These are phyloP conservation scores for Pantala flavescens DNA, from an alignment of 1,140 invertebrate genomes.

Conservation along the genomic window DNA sequence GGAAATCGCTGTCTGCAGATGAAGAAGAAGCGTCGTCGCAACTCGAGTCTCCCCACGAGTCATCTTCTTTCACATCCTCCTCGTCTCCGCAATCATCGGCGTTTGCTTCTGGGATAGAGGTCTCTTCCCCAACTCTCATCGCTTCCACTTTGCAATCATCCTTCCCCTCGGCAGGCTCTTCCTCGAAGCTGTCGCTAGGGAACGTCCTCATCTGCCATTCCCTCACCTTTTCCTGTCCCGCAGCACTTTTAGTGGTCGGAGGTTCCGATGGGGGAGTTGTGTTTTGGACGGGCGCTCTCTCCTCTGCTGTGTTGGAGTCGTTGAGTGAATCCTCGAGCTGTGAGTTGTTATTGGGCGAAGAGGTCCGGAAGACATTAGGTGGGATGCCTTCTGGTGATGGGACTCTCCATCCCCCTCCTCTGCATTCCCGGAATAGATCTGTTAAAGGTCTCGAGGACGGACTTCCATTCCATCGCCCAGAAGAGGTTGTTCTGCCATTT, in stretches of 20 bases:
- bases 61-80: not conserved
- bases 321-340: no score
- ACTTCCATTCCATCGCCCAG: not conserved
- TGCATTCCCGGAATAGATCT: not conserved
- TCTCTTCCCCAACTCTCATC: not conserved
- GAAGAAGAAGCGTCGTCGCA: not conserved
- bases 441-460: not conserved
- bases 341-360: no score
- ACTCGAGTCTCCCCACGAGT: not conserved
- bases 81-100: not conserved
- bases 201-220: not conserved
- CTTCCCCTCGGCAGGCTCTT: not conserved
- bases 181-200: not conserved
- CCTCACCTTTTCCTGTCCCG: not conserved
- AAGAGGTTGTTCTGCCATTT: not conserved
- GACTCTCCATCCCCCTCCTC: not conserved
- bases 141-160: no score
- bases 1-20: not conserved
- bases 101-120: not conserved
- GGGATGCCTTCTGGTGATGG: no score
- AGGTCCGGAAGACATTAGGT: no score
- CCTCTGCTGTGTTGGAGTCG: no score
- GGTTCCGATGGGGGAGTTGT: not conserved
- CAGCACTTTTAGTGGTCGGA: not conserved
- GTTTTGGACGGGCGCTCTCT: no score